phyloP scores from a whole-genome alignment of 2,797 vertebrate species.

The Morelia viridis region DNA sequence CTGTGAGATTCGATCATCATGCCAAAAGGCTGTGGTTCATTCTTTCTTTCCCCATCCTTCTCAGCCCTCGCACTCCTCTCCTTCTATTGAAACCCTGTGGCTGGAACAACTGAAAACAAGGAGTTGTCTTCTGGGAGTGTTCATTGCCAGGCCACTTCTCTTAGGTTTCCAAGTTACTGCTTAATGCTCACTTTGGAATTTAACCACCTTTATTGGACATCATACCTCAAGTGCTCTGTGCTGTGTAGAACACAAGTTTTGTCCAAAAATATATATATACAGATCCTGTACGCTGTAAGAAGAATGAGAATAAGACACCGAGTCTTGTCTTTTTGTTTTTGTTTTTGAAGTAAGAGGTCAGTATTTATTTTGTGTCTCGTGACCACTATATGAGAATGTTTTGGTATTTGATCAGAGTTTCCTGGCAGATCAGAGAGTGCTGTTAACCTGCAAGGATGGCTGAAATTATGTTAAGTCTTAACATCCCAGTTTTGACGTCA shows the following conservation, averaged over 20 bases:
- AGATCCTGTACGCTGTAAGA: conserved; percentile 68
- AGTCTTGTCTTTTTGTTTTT: conserved; percentile 48
- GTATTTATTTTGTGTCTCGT: conserved; percentile 77
- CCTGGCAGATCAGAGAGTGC: conserved; percentile 59
- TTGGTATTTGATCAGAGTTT: conserved; percentile 60
- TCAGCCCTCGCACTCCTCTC: conserved; percentile 52
- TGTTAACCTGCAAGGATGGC: conserved; percentile 53
- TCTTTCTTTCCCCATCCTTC: conserved; percentile 22
- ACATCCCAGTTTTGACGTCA: conserved; percentile 62
- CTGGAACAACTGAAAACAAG: conserved; percentile 58
- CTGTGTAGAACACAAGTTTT: conserved; percentile 69
- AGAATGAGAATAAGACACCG: conserved; percentile 51
- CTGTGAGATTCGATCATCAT: conserved; percentile 70
- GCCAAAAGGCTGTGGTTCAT: conserved; percentile 72
- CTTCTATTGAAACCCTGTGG: conserved; percentile 64
- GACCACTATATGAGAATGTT: conserved; percentile 74
- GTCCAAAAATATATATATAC: conserved; percentile 50
- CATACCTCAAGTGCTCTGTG: conserved; percentile 75
- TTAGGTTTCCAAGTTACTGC: conserved; percentile 66
- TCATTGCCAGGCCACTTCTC: conserved; percentile 14
- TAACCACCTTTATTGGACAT: conserved; percentile 68
- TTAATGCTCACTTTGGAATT: conserved; percentile 69
- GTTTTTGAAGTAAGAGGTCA: conserved; percentile 66
- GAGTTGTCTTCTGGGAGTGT: conserved; percentile 61
- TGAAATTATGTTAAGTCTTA: conserved; percentile 67